Percentiles rank a stretch among this genome's conserved stretches.
Conservation (phyloP, 23 tunicate species). For the Ascidia mentula region DNA sequence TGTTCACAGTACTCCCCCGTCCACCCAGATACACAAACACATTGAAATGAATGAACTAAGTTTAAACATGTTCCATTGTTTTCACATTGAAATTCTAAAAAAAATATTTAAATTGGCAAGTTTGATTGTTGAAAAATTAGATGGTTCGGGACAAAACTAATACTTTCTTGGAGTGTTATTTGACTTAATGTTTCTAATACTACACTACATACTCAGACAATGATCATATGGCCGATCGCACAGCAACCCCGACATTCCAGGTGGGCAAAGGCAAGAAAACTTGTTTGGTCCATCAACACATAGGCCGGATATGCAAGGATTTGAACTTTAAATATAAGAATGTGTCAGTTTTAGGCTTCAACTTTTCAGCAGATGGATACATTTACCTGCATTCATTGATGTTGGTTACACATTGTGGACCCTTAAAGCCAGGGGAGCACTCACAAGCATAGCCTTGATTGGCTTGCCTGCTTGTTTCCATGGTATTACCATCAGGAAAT, state of each 20-base stretch:
- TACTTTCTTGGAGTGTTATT: too few species aligned
- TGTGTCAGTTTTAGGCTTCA: not conserved
- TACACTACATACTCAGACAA: constrained; percentile 2
- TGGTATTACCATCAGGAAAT: not conserved
- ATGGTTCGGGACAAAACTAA: too few species aligned
- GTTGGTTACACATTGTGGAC: not conserved
- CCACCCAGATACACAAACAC: not conserved
- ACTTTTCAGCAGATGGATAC: not conserved
- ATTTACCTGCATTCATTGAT: constrained; percentile 1
- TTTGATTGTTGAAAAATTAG: not conserved
- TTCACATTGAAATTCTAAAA: not conserved
- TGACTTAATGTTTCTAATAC: too few species aligned
- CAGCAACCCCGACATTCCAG: not conserved
- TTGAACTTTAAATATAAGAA: not conserved
- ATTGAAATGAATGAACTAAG: not conserved
- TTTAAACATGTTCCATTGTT: not conserved
- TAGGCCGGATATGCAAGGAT: not conserved
- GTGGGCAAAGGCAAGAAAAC: constrained; percentile 3
- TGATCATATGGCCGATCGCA: not conserved
- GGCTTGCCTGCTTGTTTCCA: not conserved
- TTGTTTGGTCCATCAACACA: constrained; percentile 5
- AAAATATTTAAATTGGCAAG: not conserved
- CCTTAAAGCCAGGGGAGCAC: not conserved
- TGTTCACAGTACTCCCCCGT: constrained; percentile 4
- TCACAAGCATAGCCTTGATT: not conserved